These are phyloP conservation scores for Danio aesculapii DNA, from an alignment of 2,797 vertebrate species.

Conservation along the genomic window DNA sequence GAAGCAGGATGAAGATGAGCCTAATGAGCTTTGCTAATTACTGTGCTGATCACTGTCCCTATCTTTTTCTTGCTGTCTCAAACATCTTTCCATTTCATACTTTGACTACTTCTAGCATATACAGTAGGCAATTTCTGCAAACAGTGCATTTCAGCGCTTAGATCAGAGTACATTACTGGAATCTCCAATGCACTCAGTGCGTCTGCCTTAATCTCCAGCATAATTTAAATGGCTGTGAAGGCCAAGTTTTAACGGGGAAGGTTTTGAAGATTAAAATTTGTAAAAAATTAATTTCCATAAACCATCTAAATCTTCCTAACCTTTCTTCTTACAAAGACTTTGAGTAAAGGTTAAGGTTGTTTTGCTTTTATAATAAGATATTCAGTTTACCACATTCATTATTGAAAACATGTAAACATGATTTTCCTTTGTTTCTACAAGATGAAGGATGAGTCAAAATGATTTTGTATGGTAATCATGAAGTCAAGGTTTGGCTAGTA, in stretches of 20 bases:
- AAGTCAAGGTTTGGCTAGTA: slow-evolving; percentile 5
- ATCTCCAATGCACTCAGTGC: slow-evolving; percentile 10
- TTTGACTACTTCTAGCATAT: slow-evolving; percentile 4
- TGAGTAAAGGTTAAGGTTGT: slow-evolving; percentile 25
- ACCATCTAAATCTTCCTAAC: not conserved
- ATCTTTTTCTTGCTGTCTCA: slow-evolving; percentile 48
- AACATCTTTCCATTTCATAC: slow-evolving; percentile 27
- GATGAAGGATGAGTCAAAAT: slow-evolving; percentile 5
- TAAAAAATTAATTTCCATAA: slow-evolving; percentile 13
- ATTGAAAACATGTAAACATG: not conserved
- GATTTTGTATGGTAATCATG: slow-evolving; percentile 5
- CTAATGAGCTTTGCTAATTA: slow-evolving; percentile 82
- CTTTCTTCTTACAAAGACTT: not conserved
- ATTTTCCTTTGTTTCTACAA: slow-evolving; percentile 15
- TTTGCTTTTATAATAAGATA: not conserved
- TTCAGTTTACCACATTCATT: not conserved
- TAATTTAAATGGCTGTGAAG: slow-evolving; percentile 35
- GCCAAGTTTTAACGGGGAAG: slow-evolving; percentile 3
- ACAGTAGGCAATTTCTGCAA: not conserved
- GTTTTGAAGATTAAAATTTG: not conserved
- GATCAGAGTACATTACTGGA: slow-evolving; percentile 34
- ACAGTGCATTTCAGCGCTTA: slow-evolving; percentile 35
- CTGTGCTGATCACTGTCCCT: slow-evolving; percentile 64
- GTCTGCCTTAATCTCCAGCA: slow-evolving; percentile 10
- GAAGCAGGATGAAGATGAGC: slow-evolving; percentile 82